Percentiles rank a stretch among this genome's conserved stretches.
Evolutionary conservation across 2,113 vertebrate genomes (phyloP).

Genomic region (Chiloscyllium plagiosum): DNA sequence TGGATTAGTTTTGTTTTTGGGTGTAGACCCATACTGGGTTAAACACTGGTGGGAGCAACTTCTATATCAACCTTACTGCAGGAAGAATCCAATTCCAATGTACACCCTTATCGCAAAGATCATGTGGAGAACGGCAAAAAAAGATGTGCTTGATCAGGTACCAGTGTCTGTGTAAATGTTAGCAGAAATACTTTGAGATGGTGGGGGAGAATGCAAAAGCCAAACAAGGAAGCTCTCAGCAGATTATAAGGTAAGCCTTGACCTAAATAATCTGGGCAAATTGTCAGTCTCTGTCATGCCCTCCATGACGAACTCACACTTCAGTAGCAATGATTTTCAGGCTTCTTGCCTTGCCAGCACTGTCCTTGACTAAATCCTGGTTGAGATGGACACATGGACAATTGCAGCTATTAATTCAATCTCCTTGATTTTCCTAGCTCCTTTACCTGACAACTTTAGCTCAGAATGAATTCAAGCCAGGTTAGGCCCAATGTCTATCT

Average conservation of each 20-base stretch:
- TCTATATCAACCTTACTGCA: slow-evolving; percentile 86
- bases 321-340: neutral
- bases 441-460: neutral
- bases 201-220: neutral
- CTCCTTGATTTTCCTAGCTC: neutral
- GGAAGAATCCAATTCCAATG: slow-evolving; percentile 74
- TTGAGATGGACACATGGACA: neutral
- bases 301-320: neutral
- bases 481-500: neutral
- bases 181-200: neutral
- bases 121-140: slow-evolving; percentile 94
- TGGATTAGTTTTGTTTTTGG: slow-evolving; percentile 87
- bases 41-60: slow-evolving; percentile 94
- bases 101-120: slow-evolving; percentile 79
- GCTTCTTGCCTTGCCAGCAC: neutral
- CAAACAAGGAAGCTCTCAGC: neutral
- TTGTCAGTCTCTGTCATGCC: neutral
- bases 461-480: neutral
- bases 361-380: neutral
- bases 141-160: slow-evolving; percentile 96
- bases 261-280: neutral
- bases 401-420: neutral
- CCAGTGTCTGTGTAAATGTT: slow-evolving; percentile 36
- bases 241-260: neutral
- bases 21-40: slow-evolving; percentile 93